Evolutionary conservation across 1,140 invertebrate species (phyloP), one percentile per base, ranked within the genome.

Genomic region (Heliconius hermathena): DNA sequence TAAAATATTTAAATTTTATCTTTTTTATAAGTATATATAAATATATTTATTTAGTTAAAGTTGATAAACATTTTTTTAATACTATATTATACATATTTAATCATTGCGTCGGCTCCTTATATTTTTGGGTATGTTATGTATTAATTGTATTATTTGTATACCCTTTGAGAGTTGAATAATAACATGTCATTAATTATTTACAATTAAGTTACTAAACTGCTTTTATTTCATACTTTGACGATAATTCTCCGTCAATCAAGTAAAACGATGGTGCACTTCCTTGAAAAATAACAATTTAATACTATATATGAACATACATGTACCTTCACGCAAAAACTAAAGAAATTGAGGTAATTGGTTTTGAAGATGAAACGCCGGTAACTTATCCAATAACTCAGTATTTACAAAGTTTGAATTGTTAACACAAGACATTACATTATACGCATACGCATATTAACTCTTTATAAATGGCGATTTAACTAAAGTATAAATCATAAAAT

Each of bases 311-410:
- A 89, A 87, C 85, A 86, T 86, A 88, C 85, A 87, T 87, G 88
- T 84, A 90, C 87, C 89, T 85, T 81, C 87, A 90, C 86, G 83
- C 79, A 87, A 91, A 26, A 84, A 87, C 89, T 91, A 92, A 91
- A 91, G 91, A 94, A 89, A 90, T 91, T 93, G 93, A 94, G 93
- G 93, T 94, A 94, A 93, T 91, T 88, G 93, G 91, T 94, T 93
- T 88, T 86, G 90, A 92, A 93, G 85, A 92, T 86, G 20, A 66
- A 88, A 90, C 85, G 86, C 86, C 89, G 91, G 89, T 91, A 92
- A 94, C 91, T 94, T 88, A 92, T 90, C 89, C 87, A 90, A 90
- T 91, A 85, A 91, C 89, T 91, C 86, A 85, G 86, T 93, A 93
- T 91, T 88, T 92, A 94, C 91, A 93, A 82, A 87, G 84, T 80